Conservation (phyloP, 2,797 vertebrate genomes). For the Gymnoscopelus microlampas region DNA sequence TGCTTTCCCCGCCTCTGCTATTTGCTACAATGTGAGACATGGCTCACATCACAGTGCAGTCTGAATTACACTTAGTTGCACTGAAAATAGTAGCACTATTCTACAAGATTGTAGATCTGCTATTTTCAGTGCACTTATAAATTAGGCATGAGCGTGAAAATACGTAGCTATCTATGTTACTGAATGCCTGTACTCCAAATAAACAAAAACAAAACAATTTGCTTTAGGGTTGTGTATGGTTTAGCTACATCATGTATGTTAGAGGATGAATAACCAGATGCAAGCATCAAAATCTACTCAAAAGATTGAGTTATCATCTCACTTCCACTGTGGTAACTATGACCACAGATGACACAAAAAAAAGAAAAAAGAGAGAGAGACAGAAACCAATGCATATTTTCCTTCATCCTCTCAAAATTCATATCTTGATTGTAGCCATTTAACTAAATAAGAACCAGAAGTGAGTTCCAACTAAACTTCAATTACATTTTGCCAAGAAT, state of each 20-base stretch:
- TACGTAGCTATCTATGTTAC: slow-evolving; percentile 16
- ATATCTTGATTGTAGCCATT: no score
- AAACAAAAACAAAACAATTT: slow-evolving; percentile 14
- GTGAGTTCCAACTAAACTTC: background rate
- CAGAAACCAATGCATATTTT: slow-evolving; percentile 2
- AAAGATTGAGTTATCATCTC: background rate
- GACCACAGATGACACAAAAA: background rate
- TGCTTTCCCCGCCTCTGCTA: slow-evolving; percentile 5
- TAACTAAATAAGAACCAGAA: background rate
- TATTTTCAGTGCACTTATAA: no score
- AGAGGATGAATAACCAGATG: background rate
- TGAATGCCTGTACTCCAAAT: slow-evolving; percentile 27
- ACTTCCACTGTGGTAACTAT: background rate
- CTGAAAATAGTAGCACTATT: no score
- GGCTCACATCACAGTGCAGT: no score
- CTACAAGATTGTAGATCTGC: no score
- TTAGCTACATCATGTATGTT: no score
- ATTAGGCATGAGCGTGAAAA: background rate
- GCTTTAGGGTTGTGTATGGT: slow-evolving; percentile 11
- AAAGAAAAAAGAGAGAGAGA: slow-evolving; percentile 15
- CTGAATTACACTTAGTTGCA: no score
- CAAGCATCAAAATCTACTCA: background rate
- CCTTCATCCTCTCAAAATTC: slow-evolving; percentile 37
- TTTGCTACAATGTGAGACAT: background rate
- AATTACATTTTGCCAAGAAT: no score